These are phyloP conservation scores for Hypomecis atomaria DNA, from an alignment of 2,888 invertebrate genomes.

Conservation along the genomic window DNA sequence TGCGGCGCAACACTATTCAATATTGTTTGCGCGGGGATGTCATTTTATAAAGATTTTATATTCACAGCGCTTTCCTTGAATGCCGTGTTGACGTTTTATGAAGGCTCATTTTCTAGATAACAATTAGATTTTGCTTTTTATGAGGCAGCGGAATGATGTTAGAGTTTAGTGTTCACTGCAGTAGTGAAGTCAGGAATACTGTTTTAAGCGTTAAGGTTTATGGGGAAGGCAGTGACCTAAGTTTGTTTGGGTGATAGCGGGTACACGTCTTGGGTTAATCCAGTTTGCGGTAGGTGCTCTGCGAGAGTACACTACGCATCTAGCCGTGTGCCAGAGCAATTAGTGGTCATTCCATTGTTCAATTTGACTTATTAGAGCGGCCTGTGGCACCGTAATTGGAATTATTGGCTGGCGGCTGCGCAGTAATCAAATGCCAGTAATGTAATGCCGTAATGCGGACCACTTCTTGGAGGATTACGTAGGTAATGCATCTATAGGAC, in stretches of 20 bases:
- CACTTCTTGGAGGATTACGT: constrained; percentile 15
- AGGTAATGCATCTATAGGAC: no score
- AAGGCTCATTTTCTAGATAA: constrained; percentile 14
- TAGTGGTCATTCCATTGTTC: constrained; percentile 71
- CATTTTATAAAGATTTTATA: constrained; percentile 36
- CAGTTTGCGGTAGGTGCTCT: constrained; percentile 28
- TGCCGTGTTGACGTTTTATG: constrained; percentile 21
- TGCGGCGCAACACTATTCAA: constrained; percentile 60
- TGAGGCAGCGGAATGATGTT: constrained; percentile 11
- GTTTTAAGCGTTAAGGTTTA: constrained; percentile 3
- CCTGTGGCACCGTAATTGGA: constrained; percentile 65
- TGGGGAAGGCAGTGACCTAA: constrained; percentile 7
- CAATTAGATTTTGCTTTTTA: constrained; percentile 19
- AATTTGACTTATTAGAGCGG: constrained; percentile 76
- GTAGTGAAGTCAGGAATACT: constrained; percentile 1
- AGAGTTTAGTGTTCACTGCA: background rate
- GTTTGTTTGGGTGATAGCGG: constrained; percentile 23
- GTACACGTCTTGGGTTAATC: constrained; percentile 35
- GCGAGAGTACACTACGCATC: constrained; percentile 2
- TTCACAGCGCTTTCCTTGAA: constrained; percentile 20
- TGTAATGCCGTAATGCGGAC: constrained; percentile 39
- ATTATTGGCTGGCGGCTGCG: constrained; percentile 59
- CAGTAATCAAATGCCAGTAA: constrained; percentile 48
- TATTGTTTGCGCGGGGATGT: constrained; percentile 51
- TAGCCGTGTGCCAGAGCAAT: constrained; percentile 59